Conservation (phyloP, 2,797 vertebrate species). For the Pseudochirops cupreus region DNA sequence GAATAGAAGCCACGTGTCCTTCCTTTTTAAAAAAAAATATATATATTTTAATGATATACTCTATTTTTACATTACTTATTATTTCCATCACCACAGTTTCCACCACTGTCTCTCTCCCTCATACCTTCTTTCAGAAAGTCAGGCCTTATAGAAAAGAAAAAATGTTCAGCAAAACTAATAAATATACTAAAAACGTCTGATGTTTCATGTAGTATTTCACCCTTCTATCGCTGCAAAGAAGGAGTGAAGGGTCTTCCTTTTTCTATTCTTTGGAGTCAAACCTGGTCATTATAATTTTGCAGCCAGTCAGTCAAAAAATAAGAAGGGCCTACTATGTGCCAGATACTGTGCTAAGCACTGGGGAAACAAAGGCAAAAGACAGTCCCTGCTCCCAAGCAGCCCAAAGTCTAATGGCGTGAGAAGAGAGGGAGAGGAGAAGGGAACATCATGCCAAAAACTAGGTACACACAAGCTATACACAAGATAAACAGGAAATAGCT, state of each 20-base stretch:
- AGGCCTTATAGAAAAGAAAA: background rate
- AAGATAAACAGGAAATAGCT: background rate
- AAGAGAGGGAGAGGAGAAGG: background rate
- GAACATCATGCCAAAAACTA: background rate
- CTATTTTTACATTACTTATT: background rate
- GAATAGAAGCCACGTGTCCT: background rate
- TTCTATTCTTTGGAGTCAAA: background rate
- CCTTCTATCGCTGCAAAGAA: background rate
- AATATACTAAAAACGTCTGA: background rate
- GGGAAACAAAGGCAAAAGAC: background rate
- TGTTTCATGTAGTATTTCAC: background rate
- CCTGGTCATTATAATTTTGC: background rate
- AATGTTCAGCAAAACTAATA: background rate
- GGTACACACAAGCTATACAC: background rate
- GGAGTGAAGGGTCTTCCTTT: background rate
- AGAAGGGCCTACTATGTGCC: background rate
- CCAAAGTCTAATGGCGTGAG: background rate
- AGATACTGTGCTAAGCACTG: background rate
- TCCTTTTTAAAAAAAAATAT: background rate
- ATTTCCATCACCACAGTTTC: background rate
- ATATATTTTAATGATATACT: background rate
- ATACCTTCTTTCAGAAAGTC: background rate
- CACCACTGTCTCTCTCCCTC: background rate
- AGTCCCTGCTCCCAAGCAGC: background rate
- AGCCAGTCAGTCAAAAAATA: background rate